Conservation (phyloP, 2,797 vertebrate species). For the Smutsia temminckii region DNA sequence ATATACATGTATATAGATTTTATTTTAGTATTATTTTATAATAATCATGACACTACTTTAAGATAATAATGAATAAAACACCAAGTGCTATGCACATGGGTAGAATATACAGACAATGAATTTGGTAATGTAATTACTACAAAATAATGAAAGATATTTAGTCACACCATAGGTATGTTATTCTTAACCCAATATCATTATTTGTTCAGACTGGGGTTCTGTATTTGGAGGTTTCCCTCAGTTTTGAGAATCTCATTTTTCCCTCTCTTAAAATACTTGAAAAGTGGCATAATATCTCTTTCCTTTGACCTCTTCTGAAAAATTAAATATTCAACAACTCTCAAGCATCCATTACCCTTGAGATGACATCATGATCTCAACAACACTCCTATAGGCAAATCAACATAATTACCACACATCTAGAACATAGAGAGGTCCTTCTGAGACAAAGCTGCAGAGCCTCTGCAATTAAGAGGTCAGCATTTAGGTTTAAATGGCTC, state of each 20-base stretch:
- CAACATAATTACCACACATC: conserved; percentile 26
- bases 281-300: conserved; percentile 41
- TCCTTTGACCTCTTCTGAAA: conserved; percentile 56
- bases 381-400: conserved; percentile 41
- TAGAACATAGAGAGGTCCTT: background rate
- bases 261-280: conserved; percentile 46
- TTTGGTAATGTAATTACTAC: background rate
- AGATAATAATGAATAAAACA: background rate
- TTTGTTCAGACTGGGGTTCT: background rate
- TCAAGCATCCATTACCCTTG: conserved; percentile 52
- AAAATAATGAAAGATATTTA: background rate
- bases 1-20: background rate
- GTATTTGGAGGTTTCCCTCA: background rate
- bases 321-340: conserved; percentile 66
- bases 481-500: background rate
- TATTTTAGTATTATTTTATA: background rate
- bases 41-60: background rate
- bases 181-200: background rate
- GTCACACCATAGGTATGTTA: background rate
- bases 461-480: background rate
- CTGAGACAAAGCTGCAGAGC: background rate
- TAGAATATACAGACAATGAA: background rate
- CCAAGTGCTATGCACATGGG: background rate
- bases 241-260: conserved; percentile 25
- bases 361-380: conserved; percentile 52